Conservation (phyloP, 2,888 invertebrate genomes). For the Camponotus fellah region DNA sequence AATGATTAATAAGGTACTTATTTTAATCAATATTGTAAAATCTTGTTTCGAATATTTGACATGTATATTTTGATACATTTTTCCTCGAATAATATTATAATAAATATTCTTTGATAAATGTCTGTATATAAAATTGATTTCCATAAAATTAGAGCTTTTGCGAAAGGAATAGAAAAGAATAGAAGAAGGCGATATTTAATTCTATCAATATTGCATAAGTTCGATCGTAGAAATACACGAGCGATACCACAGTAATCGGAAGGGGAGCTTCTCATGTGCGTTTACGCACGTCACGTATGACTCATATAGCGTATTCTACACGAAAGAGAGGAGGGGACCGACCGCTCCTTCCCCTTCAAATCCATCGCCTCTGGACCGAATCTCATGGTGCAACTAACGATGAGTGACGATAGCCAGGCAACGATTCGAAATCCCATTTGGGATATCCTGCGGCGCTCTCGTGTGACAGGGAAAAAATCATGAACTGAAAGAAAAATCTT, state of each 20-base stretch:
- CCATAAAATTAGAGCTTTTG: not conserved
- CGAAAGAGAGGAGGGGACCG: conserved; percentile 45
- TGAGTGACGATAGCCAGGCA: conserved; percentile 59
- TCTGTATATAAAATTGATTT: not conserved
- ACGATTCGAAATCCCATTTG: conserved; percentile 58
- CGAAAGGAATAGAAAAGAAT: not conserved
- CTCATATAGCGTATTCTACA: conserved; percentile 74
- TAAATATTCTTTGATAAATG: not conserved
- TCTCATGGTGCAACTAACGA: conserved; percentile 64
- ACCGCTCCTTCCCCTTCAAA: conserved; percentile 69
- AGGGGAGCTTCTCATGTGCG: conserved; percentile 77
- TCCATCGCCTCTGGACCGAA: conserved; percentile 67
- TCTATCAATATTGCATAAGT: conserved; percentile 27
- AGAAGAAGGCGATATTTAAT: conserved; percentile 6
- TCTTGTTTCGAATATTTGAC: too few relatives aligned
- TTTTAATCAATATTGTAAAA: too few relatives aligned
- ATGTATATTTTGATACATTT: too few relatives aligned
- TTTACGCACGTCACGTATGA: conserved; percentile 79
- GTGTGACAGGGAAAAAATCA: conserved; percentile 15
- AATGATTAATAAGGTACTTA: not conserved
- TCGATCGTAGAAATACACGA: conserved; percentile 15
- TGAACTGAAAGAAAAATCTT: conserved; percentile 16
- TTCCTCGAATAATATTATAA: not conserved
- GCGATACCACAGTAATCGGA: conserved; percentile 3
- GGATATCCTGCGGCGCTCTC: conserved; percentile 54